Evolutionary conservation across 2,888 invertebrate genomes (phyloP).

Genomic region (Vanessa cardui): DNA sequence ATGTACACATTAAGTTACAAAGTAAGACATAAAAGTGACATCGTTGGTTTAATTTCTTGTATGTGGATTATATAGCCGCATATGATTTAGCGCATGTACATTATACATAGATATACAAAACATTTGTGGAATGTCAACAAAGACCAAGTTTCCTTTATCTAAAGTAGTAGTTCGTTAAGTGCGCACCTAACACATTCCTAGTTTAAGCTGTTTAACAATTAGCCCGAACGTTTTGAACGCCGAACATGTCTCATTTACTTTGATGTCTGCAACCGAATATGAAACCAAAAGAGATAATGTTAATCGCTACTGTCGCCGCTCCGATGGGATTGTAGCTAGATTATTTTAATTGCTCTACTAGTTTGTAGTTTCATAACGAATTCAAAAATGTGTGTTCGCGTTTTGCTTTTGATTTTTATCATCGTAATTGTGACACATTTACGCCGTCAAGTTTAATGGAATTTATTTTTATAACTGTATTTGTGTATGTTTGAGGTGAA

Average conservation of each 20-base stretch:
- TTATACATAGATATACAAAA: conserved; percentile 15
- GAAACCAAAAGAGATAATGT: conserved; percentile 4
- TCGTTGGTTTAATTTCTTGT: no score
- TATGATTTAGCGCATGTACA: neutral
- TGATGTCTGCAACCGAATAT: conserved; percentile 19
- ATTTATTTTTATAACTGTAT: no score
- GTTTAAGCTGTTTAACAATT: conserved; percentile 38
- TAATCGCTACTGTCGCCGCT: conserved; percentile 4
- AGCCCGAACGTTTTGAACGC: conserved; percentile 29
- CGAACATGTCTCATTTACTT: conserved; percentile 28
- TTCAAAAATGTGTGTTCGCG: neutral
- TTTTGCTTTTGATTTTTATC: no score
- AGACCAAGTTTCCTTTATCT: conserved; percentile 31
- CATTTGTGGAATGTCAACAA: conserved; percentile 23
- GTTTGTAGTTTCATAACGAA: neutral
- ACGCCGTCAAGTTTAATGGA: no score
- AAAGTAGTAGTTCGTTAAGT: conserved; percentile 30
- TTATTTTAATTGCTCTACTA: conserved; percentile 3
- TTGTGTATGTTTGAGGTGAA: no score
- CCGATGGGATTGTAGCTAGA: neutral
- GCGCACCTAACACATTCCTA: conserved; percentile 27
- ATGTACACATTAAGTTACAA: no score
- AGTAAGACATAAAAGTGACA: no score
- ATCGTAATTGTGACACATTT: neutral
- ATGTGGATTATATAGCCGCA: conserved; percentile 2